Evolutionary conservation across 2,888 invertebrate species (phyloP).

Genomic region (Lobophora halterata): DNA sequence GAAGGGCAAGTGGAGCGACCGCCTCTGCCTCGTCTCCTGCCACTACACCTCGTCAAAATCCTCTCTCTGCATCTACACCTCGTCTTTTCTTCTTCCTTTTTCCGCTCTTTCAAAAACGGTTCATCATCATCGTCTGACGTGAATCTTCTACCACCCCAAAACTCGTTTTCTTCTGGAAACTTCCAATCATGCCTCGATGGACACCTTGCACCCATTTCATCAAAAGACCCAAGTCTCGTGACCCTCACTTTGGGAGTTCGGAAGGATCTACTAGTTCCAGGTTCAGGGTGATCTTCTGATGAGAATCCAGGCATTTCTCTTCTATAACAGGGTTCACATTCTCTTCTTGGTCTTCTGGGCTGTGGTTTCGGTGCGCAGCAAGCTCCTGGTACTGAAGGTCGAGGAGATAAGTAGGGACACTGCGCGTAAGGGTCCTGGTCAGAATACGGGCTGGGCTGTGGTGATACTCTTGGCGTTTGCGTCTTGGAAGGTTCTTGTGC

Average conservation of each 20-base stretch:
- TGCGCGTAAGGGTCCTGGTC: constrained; percentile 2
- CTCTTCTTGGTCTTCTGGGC: constrained; percentile 9
- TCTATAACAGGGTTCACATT: constrained; percentile 6
- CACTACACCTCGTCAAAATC: constrained; percentile 11
- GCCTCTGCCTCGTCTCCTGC: constrained; percentile 10
- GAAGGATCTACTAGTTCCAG: constrained; percentile 5
- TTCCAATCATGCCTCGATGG: constrained; percentile 6
- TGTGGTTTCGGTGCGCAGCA: constrained; percentile 1
- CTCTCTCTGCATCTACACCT: constrained; percentile 17
- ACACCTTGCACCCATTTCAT: constrained; percentile 9
- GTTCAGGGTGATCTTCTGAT: constrained; percentile 9
- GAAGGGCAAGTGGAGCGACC: constrained; percentile 4
- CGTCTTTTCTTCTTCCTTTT: constrained; percentile 6
- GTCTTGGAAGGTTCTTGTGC: neutral
- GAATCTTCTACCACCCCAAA: constrained; percentile 10
- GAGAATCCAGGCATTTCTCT: constrained; percentile 4
- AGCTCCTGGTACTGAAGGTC: neutral
- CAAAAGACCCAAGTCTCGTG: constrained; percentile 18
- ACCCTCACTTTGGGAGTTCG: constrained; percentile 8
- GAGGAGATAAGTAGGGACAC: neutral
- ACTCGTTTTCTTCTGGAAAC: constrained; percentile 2
- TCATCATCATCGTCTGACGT: constrained; percentile 11
- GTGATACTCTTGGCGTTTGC: no score
- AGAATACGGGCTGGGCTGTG: neutral
- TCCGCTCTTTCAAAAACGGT: constrained; percentile 3